Evolutionary conservation across 1,140 invertebrate genomes (phyloP).

Genomic region (Brachionus sp.): DNA sequence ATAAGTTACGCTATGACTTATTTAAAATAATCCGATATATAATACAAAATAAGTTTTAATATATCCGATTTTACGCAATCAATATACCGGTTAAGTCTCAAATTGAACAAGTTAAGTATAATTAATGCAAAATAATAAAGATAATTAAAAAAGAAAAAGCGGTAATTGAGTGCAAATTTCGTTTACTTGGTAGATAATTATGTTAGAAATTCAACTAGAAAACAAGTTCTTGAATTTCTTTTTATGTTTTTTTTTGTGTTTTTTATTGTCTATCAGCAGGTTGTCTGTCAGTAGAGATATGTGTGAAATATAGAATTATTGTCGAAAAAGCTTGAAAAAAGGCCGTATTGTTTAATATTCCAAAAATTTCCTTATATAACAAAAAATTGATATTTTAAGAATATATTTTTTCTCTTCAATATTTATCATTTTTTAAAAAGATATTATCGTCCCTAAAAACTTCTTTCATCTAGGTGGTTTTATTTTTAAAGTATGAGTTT

Average conservation of each 20-base stretch:
- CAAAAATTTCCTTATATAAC: too few relatives aligned
- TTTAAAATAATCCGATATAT: neutral
- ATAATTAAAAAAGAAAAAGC: neutral
- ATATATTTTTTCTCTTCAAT: too few relatives aligned
- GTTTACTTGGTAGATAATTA: conserved; percentile 10
- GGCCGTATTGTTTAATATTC: neutral
- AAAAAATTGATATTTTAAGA: too few relatives aligned
- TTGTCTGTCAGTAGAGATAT: neutral
- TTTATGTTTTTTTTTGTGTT: neutral
- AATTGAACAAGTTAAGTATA: neutral
- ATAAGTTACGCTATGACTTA: neutral
- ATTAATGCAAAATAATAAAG: neutral
- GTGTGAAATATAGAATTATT: neutral
- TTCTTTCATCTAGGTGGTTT: too few relatives aligned
- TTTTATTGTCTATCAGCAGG: neutral
- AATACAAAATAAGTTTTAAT: neutral
- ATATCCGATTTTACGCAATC: neutral
- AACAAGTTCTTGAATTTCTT: conserved; percentile 12
- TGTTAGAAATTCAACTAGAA: neutral
- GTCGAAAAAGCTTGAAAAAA: neutral
- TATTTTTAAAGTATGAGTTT: too few relatives aligned
- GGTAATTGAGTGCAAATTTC: conserved; percentile 36
- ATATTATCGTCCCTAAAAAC: too few relatives aligned
- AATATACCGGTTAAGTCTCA: neutral
- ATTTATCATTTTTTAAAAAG: too few relatives aligned